phyloP scores from a whole-genome alignment of 2,888 invertebrate species.

The Lomographa bimaculata region DNA sequence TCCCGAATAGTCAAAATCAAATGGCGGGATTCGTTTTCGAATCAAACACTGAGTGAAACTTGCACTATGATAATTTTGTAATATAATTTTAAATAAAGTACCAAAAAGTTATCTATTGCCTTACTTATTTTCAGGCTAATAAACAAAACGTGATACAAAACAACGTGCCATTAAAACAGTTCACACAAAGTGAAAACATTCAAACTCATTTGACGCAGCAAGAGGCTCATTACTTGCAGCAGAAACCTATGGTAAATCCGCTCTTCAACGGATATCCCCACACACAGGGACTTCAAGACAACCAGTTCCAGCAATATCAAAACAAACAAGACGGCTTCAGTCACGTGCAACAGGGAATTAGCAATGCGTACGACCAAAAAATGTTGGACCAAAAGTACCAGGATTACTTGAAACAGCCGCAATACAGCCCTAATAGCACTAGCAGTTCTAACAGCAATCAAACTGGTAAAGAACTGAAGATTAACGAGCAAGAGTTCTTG shows the following conservation, averaged over 20 bases:
- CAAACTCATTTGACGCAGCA: constrained; percentile 71
- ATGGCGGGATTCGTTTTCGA: constrained; percentile 2
- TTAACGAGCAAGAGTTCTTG: constrained; percentile 81
- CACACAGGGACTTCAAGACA: constrained; percentile 61
- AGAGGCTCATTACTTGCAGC: constrained; percentile 80
- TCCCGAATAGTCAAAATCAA: no score
- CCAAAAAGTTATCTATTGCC: no score
- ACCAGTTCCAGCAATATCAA: constrained; percentile 70
- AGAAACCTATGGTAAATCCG: constrained; percentile 80
- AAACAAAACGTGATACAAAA: constrained; percentile 79
- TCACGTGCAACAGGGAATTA: constrained; percentile 76
- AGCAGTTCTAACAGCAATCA: constrained; percentile 78
- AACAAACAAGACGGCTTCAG: constrained; percentile 69
- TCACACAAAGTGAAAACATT: constrained; percentile 76
- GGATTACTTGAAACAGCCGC: constrained; percentile 77
- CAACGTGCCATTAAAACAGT: constrained; percentile 80
- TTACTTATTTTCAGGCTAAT: constrained; percentile 55
- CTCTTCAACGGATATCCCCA: constrained; percentile 72
- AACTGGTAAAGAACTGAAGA: constrained; percentile 74
- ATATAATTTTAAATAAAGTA: neutral
- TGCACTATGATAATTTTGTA: neutral
- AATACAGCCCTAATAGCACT: constrained; percentile 83
- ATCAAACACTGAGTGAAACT: no score
- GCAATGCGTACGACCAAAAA: constrained; percentile 76
- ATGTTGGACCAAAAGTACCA: constrained; percentile 76